Evolutionary conservation across 1,140 invertebrate species (phyloP).

Genomic region (Drosophila pectinifera): DNA sequence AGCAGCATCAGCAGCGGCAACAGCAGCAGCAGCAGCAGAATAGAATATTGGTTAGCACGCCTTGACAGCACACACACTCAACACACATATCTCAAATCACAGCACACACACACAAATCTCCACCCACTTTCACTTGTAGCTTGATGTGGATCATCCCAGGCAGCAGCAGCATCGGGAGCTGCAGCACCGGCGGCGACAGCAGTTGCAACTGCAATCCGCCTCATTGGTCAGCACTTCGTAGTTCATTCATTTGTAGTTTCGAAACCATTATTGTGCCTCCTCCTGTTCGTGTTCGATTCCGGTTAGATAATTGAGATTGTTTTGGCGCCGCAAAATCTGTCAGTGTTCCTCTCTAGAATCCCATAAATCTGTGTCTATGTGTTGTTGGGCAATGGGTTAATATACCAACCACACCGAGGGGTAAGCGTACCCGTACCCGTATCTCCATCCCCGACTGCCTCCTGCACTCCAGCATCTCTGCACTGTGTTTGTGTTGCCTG

Average conservation of each 20-base stretch:
- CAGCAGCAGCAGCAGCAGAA: no score
- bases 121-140: constrained; percentile 43
- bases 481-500: constrained; percentile 9
- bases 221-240: constrained; percentile 31
- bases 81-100: not conserved
- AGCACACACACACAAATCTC: constrained; percentile 5
- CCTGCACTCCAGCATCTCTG: not conserved
- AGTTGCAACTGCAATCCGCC: constrained; percentile 16
- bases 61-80: constrained; percentile 14
- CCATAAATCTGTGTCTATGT: constrained; percentile 3
- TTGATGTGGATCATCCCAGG: constrained; percentile 26
- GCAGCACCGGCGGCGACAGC: constrained; percentile 20
- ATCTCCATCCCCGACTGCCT: not conserved
- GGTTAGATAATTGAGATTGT: constrained; percentile 3
- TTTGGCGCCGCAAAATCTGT: constrained; percentile 40
- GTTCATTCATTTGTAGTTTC: constrained; percentile 14
- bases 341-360: constrained; percentile 9
- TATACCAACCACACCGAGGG: not conserved
- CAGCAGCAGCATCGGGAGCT: constrained; percentile 14
- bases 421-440: constrained; percentile 12
- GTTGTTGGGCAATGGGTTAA: constrained; percentile 10
- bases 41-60: constrained; percentile 70
- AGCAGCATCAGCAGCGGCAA: constrained; percentile 57
- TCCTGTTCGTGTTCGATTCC: constrained; percentile 16
- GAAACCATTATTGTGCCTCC: constrained; percentile 21